These are phyloP conservation scores for Sternotherus odoratus DNA, from an alignment of 2,797 vertebrate genomes.

Conservation along the genomic window DNA sequence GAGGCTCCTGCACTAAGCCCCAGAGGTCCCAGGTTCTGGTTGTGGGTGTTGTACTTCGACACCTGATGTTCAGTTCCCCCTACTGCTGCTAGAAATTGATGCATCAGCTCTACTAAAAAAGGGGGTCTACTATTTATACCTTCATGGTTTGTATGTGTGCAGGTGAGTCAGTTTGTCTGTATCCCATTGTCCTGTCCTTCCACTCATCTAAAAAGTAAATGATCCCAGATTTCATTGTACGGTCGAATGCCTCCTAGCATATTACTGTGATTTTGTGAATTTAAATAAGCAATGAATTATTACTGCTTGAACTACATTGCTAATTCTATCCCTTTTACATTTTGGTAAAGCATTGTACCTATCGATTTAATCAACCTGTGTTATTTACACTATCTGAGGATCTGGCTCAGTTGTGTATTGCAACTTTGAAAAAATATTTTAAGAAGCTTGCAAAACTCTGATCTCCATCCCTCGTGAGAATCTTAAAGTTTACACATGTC, in stretches of 20 bases:
- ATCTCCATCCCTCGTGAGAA: not conserved
- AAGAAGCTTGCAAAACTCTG: not conserved
- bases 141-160: not conserved
- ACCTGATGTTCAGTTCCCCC: not conserved
- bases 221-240: not conserved
- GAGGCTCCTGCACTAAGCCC: no score
- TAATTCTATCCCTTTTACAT: not conserved
- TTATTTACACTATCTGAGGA: not conserved
- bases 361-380: not conserved
- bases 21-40: no score
- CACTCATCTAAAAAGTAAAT: constrained; percentile 1
- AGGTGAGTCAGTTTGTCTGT: not conserved
- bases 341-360: not conserved
- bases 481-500: not conserved
- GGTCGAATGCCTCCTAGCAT: not conserved
- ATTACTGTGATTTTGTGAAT: not conserved
- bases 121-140: not conserved
- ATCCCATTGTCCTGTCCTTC: not conserved
- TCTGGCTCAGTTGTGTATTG: not conserved
- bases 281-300: constrained; percentile 18
- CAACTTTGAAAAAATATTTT: not conserved
- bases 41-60: no score
- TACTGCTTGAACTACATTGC: not conserved
- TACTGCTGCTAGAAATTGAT: constrained; percentile 11
- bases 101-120: not conserved